Base-by-base conservation (phyloP, 2,888 invertebrate genomes). In the Yponomeuta evonymella region DNA sequence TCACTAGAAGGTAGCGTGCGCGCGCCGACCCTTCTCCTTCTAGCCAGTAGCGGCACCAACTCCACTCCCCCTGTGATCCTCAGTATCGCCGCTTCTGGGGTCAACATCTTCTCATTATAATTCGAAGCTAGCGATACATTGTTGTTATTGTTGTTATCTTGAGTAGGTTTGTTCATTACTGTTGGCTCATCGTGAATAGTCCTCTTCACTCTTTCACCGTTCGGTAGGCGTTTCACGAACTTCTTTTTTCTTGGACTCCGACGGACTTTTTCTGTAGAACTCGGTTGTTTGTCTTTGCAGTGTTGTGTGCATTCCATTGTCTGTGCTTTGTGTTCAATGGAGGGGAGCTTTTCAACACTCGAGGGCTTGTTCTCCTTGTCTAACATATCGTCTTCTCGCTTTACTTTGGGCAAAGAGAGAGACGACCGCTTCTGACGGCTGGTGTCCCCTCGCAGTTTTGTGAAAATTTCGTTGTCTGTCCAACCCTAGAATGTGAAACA, bases 1-100 rank as follows among this genome's bases (percentile, higher is more conserved):
- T 92, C 92, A 76, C 91, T 92, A 30, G 92, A 92, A 0, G 81
- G 92, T 72, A 92, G 77, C 48, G 92, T 92, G 69, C 92, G 85
- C 2, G 92, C 89, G n/a, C 91, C 92, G 5, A 89, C 83, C 6
- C 89, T 84, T 72, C 95, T 90, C 76, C 95, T 93, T 74, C 95
- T 93, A 33, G 96, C 95, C 74, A 97, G 85, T 70, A 97, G 87
- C 2, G 96, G 95, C 71, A 96, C 96, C 79, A 97, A 89, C 85
- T 96, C 96, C 70, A 96, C 94, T 33, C 96, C 96, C 30, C 95
- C 95, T 1, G 94, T 95, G 73, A 93, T 79, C 73, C 86, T 82
- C 30, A 91, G 75, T 70, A 92, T 88, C 29, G 83, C 78, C 12
- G 82, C 81, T 73, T 92, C 92, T 29, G 92, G 90, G 4, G 92